Evolutionary conservation across 2,113 vertebrate genomes (phyloP), one percentile per base, ranked within the genome.

Genomic region (Tragelaphus strepsiceros): DNA sequence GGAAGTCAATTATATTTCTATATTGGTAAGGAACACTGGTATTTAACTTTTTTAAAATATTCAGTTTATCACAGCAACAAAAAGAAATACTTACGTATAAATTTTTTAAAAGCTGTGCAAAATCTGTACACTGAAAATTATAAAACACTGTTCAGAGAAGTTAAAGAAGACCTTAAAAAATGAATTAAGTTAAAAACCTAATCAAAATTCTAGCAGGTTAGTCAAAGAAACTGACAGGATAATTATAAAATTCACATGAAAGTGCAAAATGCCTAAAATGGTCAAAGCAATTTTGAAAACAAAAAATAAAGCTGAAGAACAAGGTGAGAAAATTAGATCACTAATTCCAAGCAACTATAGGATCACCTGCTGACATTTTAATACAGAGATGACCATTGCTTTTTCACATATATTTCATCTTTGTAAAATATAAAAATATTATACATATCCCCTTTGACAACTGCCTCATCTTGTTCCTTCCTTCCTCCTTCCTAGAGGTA

Each of bases 251-350:
- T 64, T 96, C 51, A 58, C 7, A 82, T 46, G n/a, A 11, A 91
- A 96, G 59, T 74, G 3, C 21, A 61, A 84, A 95, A 88, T 88
- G 62, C 43, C 78, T 92, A 91, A 91, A 96, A 78, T 62, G 46
- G n/a, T 64, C 64, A 21, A 94, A 82, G 30, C 35, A 84, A 83
- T 59, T 82, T 58, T 96, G 22, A 88, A 93, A 96, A 91, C 21
- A 91, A 95, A 91, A 93, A 24, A 88, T 46, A 91, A 96, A 92
- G 22, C 12, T 88, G 35, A 96, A 96, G 56, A 92, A 97, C 61
- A 64, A n/a, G 19, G 14, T 85, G 3, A 95, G 51, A 91, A 94
- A 91, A 81, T 61, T 12, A 87, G 10, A 80, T 4, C 46, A 51
- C 77, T 91, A 56, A 8, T 88, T 91, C 11, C 61, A 93, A 24